Evolutionary conservation across 2,888 invertebrate genomes (phyloP), one percentile per base, ranked within the genome.

Genomic region (Diarsia mendica): DNA sequence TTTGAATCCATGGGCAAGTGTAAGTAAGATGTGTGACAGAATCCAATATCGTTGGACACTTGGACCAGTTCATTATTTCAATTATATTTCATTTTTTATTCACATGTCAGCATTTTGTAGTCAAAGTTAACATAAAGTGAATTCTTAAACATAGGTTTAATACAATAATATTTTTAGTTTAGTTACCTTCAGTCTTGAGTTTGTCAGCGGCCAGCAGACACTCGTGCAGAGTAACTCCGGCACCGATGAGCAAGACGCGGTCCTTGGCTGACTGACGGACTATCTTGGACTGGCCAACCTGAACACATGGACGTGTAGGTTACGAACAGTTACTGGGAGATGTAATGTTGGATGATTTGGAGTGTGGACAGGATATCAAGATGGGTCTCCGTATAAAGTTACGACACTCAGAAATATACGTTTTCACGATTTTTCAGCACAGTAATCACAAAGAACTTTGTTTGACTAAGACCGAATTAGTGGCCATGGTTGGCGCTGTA

Each of bases 151-250:
- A 23, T 6, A 55, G 53, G 23, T n/a, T 11, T n/a, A 5, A 53
- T 11, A n/a, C 0, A n/a, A n/a, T n/a, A n/a, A n/a, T n/a, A n/a
- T n/a, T n/a, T n/a, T n/a, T n/a, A n/a, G n/a, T n/a, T n/a, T n/a
- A n/a, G 23, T 18, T 75, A 91, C 93, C 93, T 86, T 94, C 91
- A n/a, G 93, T 92, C 89, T 97, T 97, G 75, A 99, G 97, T 77
- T 97, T 96, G 78, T 97, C 97, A 0, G 99, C 98, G 44, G 99
- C 99, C 77, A 97, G 97, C 65, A 99, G 87, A 1, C 99, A 98
- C 94, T 99, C 99, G 91, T 98, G 98, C 75, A 99, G 96, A 0
- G 99, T 99, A 33, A 99, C 97, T 66, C 99, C 99, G 61, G 99
- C 98, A 20, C 99, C 99, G 89, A 99, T 98, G 33, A 99, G 94